Evolutionary conservation across 2,113 vertebrate genomes (phyloP).

Genomic region (Leuciscus idus): DNA sequence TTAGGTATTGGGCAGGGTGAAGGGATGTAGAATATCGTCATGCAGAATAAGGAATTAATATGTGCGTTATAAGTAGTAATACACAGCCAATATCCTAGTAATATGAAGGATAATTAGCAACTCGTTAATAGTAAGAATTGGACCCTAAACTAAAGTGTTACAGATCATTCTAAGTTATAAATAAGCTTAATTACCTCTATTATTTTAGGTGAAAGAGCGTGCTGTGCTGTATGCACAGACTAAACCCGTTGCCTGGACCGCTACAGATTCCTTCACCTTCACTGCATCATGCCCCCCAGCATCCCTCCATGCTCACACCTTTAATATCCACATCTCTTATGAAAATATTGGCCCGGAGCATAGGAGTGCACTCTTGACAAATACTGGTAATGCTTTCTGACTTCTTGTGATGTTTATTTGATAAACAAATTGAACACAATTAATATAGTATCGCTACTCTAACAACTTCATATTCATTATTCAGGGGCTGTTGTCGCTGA

Average conservation of each 20-base stretch:
- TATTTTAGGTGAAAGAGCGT: conserved; percentile 78
- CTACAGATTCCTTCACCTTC: conserved; percentile 82
- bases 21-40: no score
- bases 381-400: conserved; percentile 77
- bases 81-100: no score
- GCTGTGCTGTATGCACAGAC: conserved; percentile 80
- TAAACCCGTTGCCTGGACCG: conserved; percentile 74
- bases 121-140: no score
- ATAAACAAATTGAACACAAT: neutral
- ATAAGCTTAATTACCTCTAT: neutral
- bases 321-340: conserved; percentile 83
- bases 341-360: conserved; percentile 65
- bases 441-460: neutral
- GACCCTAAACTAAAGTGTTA: no score
- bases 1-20: no score
- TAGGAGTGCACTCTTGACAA: conserved; percentile 78
- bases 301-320: conserved; percentile 76
- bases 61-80: no score
- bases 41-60: no score
- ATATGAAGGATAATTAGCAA: no score
- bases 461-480: conserved; percentile 16
- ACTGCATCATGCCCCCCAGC: conserved; percentile 79
- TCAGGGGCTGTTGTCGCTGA: conserved; percentile 84
- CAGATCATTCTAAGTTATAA: neutral
- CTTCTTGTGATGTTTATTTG: neutral